phyloP scores from a whole-genome alignment of 2,113 vertebrate species.

The Coryphaenoides rupestris region DNA sequence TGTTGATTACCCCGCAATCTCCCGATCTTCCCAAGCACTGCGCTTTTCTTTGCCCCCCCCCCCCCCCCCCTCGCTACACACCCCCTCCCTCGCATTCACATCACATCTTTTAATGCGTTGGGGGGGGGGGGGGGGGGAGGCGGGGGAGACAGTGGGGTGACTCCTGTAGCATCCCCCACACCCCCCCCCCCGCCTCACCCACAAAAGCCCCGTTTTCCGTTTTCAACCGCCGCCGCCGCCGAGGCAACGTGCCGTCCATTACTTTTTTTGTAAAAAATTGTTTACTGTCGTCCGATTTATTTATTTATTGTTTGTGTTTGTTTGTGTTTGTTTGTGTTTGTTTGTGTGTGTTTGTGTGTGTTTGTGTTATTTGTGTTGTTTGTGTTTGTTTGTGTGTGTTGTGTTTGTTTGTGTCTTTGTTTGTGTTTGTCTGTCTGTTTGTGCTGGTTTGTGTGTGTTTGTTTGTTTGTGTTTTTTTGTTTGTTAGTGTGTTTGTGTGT shows the following conservation, averaged over 20 bases:
- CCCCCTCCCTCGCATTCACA: constrained; percentile 50
- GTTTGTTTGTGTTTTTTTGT: too few relatives aligned
- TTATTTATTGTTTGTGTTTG: constrained; percentile 10
- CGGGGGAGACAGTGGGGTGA: constrained; percentile 42
- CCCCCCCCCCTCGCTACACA: too few relatives aligned
- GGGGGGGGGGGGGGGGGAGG: constrained; percentile 16
- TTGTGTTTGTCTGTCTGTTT: too few relatives aligned
- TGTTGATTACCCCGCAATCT: constrained; percentile 70
- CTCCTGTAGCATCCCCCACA: constrained; percentile 53
- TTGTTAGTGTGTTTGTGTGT: too few relatives aligned
- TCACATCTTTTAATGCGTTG: constrained; percentile 53
- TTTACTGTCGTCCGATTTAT: neutral
- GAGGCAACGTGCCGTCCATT: constrained; percentile 32
- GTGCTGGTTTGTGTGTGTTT: too few relatives aligned
- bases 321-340: neutral
- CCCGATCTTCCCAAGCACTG: constrained; percentile 68
- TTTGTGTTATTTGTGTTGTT: too few relatives aligned
- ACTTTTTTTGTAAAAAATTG: neutral
- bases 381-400: too few relatives aligned
- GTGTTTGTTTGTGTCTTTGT: too few relatives aligned
- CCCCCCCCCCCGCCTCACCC: too few relatives aligned
- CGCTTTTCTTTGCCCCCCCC: constrained; percentile 49
- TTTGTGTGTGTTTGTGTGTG: neutral
- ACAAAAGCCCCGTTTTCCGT: constrained; percentile 51
- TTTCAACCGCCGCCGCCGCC: too few relatives aligned